These are phyloP conservation scores for Lasioglossum malachurum DNA, from an alignment of 2,888 invertebrate species.

Conservation along the genomic window DNA sequence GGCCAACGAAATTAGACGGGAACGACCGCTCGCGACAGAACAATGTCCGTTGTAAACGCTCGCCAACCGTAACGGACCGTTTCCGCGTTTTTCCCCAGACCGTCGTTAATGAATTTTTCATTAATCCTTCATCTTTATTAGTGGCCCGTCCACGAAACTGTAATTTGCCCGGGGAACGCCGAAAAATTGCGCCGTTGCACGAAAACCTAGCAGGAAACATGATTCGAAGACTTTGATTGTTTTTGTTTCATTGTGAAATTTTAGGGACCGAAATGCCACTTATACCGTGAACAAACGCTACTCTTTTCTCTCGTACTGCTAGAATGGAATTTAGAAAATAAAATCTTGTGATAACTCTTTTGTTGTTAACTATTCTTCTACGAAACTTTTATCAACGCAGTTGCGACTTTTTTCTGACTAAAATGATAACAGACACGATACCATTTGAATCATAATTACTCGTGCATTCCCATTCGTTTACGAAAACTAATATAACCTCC, in stretches of 20 bases:
- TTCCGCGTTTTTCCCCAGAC: background rate
- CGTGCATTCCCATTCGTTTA: background rate
- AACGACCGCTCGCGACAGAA: background rate
- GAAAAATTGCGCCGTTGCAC: background rate
- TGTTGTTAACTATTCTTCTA: background rate
- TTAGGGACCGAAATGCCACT: background rate
- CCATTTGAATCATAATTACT: background rate
- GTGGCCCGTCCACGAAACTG: no score
- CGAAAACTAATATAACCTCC: background rate
- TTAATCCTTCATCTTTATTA: background rate
- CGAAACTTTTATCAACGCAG: background rate
- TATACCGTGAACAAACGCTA: background rate
- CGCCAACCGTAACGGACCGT: background rate
- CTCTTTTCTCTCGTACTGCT: no score
- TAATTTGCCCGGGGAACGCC: background rate
- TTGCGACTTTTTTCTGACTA: background rate
- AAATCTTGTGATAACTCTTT: no score
- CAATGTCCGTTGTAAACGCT: background rate
- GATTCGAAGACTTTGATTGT: no score
- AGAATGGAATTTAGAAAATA: background rate
- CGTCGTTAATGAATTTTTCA: conserved; percentile 2
- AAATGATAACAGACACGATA: background rate
- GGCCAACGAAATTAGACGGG: conserved; percentile 6
- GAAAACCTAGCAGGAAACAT: background rate
- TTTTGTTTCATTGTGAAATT: background rate